phyloP scores from a whole-genome alignment of 2,113 vertebrate species.

The Crotalus horridus region DNA sequence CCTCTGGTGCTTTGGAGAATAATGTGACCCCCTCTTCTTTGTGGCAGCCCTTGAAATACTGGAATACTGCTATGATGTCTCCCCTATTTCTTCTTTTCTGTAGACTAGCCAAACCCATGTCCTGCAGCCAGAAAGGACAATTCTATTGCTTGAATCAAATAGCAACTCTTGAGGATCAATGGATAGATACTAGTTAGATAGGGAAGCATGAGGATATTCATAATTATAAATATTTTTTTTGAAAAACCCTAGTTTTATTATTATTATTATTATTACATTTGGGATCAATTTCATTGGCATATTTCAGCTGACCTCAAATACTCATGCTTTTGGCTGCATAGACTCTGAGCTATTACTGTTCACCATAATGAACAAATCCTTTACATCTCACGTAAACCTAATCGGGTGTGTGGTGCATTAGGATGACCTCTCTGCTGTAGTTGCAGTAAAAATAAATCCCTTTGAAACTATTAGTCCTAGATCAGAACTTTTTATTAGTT shows the following conservation, averaged over 20 bases:
- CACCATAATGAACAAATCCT: neutral
- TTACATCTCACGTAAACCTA: neutral
- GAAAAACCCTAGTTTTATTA: too few relatives aligned
- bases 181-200: neutral
- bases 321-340: neutral
- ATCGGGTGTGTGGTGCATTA: neutral
- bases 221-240: neutral
- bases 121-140: neutral
- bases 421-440: neutral
- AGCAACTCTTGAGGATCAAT: neutral
- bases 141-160: neutral
- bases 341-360: neutral
- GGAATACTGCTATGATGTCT: too few relatives aligned
- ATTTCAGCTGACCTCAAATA: neutral
- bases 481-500: neutral
- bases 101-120: too few relatives aligned
- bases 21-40: too few relatives aligned
- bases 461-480: neutral
- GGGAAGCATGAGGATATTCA: neutral
- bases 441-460: neutral
- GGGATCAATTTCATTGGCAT: neutral
- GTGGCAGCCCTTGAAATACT: too few relatives aligned
- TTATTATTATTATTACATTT: neutral
- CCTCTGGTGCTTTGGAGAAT: too few relatives aligned
- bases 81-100: too few relatives aligned